phyloP scores from a whole-genome alignment of 2,113 vertebrate species.

The Montifringilla adamsi region DNA sequence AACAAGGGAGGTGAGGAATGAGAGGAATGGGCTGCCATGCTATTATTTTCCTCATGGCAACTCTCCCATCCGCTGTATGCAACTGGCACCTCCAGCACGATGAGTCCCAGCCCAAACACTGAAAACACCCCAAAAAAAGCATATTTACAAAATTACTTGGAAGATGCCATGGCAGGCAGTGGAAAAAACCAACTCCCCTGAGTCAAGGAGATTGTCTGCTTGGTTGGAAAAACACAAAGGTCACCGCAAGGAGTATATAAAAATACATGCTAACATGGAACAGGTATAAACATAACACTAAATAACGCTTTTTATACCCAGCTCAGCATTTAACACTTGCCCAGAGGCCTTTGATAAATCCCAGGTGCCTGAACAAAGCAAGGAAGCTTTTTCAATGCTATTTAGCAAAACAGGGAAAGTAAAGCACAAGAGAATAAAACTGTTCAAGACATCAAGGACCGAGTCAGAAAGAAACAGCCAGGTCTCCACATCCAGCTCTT shows the following conservation, averaged over 20 bases:
- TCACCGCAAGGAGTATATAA: background rate
- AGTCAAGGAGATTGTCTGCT: background rate
- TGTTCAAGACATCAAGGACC: constrained; percentile 12
- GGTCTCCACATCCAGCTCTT: background rate
- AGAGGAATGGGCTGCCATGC: background rate
- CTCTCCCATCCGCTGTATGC: background rate
- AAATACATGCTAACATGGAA: background rate
- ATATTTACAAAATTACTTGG: background rate
- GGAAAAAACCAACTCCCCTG: background rate
- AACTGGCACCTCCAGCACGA: background rate
- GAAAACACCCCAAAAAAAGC: background rate
- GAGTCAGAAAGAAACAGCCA: background rate
- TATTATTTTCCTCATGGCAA: background rate
- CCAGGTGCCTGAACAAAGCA: background rate
- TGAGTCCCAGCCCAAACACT: background rate
- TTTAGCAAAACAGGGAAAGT: background rate
- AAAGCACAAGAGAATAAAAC: constrained; percentile 2
- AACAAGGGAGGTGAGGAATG: background rate
- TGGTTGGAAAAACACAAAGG: background rate
- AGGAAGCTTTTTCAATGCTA: background rate
- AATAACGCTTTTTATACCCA: background rate
- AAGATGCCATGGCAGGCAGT: background rate
- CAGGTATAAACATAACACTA: background rate
- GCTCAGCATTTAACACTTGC: background rate
- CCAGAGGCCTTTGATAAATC: background rate